Evolutionary conservation across 1,140 invertebrate species (phyloP).

Genomic region (Drosophila ohnishii): DNA sequence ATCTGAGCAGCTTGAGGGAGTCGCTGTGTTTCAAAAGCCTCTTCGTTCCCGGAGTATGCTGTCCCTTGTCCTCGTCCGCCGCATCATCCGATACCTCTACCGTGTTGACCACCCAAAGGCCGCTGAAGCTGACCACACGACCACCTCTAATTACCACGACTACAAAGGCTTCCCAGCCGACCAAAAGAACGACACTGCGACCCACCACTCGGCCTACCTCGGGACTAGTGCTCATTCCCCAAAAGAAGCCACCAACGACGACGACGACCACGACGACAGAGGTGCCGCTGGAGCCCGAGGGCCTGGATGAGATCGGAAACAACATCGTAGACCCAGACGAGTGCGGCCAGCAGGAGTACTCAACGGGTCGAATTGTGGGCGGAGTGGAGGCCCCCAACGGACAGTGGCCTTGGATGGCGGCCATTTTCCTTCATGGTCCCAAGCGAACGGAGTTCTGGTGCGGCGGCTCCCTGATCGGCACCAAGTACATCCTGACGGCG

Average conservation of each 20-base stretch:
- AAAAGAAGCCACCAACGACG: conserved; percentile 81
- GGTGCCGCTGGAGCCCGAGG: conserved; percentile 61
- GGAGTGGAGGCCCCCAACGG: conserved; percentile 92
- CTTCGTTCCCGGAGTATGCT: conserved; percentile 95
- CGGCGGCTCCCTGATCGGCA: conserved; percentile 93
- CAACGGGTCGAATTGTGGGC: conserved; percentile 93
- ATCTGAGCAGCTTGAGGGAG: conserved; percentile 91
- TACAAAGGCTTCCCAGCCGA: conserved; percentile 38
- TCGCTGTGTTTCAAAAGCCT: conserved; percentile 96
- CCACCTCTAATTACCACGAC: conserved; percentile 23
- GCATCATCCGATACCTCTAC: conserved; percentile 66
- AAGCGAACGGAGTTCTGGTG: conserved; percentile 96
- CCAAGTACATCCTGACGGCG: conserved; percentile 92
- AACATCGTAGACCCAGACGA: conserved; percentile 85
- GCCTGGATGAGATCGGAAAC: conserved; percentile 78
- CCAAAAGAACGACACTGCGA: conserved; percentile 48
- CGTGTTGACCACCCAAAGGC: conserved; percentile 73
- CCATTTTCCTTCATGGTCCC: conserved; percentile 94
- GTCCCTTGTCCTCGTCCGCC: conserved; percentile 85
- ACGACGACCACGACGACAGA: conserved; percentile 82
- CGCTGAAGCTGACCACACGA: conserved; percentile 83
- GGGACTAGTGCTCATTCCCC: conserved; percentile 72
- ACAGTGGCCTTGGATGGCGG: conserved; percentile 96
- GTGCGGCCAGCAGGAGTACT: conserved; percentile 91
- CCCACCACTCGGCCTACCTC: conserved; percentile 57